Percentiles rank a stretch among this genome's conserved stretches.
Conservation (phyloP, 92 coral and sea anemone species). For the Anthopleura xanthogrammica region DNA sequence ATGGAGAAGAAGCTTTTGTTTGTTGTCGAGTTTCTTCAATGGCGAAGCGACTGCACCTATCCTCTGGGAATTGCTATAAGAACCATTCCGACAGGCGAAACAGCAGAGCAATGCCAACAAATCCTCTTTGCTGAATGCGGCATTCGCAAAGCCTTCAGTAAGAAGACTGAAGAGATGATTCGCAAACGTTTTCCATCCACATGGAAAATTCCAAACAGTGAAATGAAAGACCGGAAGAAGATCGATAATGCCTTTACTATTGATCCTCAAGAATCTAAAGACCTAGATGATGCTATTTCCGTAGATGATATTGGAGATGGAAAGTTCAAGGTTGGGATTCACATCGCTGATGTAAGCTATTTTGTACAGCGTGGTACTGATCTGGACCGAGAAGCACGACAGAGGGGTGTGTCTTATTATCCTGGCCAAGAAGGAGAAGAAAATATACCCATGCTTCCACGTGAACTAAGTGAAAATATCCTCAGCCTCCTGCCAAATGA, state of each 20-base stretch:
- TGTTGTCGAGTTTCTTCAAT: constrained; percentile 74
- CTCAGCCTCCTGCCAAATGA: constrained; percentile 71
- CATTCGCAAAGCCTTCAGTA: constrained; percentile 38
- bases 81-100: constrained; percentile 58
- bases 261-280: constrained; percentile 77
- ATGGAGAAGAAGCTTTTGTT: constrained; percentile 62
- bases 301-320: constrained; percentile 34
- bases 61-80: constrained; percentile 82
- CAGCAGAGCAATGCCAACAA: constrained; percentile 37
- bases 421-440: constrained; percentile 44
- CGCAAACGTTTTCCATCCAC: constrained; percentile 31
- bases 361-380: constrained; percentile 68
- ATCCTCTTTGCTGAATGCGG: constrained; percentile 73
- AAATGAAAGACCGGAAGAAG: constrained; percentile 37
- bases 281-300: constrained; percentile 92
- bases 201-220: constrained; percentile 68
- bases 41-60: constrained; percentile 55
- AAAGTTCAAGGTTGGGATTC: constrained; percentile 62
- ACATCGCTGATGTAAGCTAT: constrained; percentile 92
- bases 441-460: constrained; percentile 85
- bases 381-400: constrained; percentile 73
- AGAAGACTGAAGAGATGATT: constrained; percentile 28
- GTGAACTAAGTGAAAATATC: constrained; percentile 59
- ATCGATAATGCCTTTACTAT: constrained; percentile 68
- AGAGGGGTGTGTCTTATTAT: constrained; percentile 81